These are phyloP conservation scores for Meriones psammophilus DNA, from an alignment of 2,797 vertebrate species.

Conservation along the genomic window DNA sequence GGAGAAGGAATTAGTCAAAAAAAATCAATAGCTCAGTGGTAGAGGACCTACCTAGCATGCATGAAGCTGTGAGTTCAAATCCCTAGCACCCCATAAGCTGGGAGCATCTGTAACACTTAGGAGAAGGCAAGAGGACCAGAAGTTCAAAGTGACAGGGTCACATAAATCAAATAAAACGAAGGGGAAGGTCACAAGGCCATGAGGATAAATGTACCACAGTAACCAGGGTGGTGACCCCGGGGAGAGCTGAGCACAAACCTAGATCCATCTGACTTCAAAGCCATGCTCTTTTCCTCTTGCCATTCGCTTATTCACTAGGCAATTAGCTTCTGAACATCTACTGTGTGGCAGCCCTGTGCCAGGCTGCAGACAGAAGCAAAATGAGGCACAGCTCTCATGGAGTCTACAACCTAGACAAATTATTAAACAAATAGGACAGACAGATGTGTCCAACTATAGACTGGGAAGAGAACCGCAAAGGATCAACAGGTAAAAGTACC, in stretches of 20 bases:
- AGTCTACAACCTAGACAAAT: background rate
- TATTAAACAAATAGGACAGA: conserved; percentile 21
- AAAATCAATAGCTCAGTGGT: background rate
- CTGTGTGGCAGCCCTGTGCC: background rate
- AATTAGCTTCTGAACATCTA: background rate
- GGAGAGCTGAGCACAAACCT: background rate
- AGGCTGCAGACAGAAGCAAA: background rate
- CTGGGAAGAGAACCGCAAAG: background rate
- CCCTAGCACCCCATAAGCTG: background rate
- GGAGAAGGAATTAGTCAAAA: background rate
- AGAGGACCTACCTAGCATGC: background rate
- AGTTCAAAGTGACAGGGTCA: background rate
- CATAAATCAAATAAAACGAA: background rate
- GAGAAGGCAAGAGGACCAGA: background rate
- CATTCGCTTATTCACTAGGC: background rate
- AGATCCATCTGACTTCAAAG: background rate
- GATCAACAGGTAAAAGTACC: conserved; percentile 3
- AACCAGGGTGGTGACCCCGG: background rate
- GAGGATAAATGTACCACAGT: background rate
- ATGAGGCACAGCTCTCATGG: background rate
- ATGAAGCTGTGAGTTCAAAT: background rate
- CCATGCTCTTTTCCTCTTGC: background rate
- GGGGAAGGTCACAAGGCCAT: background rate
- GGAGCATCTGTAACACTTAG: background rate
- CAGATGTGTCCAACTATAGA: background rate